A percentile compares a stretch with the other conserved stretches of the same genome.
phyloP scores from a whole-genome alignment of 2,797 vertebrate species.

The Anomalospiza imberbis region DNA sequence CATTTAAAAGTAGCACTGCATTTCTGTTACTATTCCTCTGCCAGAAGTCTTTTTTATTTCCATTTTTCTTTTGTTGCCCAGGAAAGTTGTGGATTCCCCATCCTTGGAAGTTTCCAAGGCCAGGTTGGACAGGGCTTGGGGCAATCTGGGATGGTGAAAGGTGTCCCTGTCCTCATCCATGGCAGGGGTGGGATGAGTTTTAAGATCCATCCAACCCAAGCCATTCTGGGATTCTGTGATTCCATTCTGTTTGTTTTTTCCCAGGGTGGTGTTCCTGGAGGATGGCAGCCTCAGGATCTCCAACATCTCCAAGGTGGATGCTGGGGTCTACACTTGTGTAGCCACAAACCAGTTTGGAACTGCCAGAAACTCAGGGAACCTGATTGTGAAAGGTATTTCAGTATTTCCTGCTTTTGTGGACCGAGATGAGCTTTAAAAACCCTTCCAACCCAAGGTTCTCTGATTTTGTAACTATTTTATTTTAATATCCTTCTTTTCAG shows the following conservation, averaged over 20 bases:
- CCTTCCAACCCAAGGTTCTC: not conserved
- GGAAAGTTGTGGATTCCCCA: not conserved
- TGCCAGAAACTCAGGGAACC: slow-evolving; percentile 78
- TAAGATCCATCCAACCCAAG: fast-evolving
- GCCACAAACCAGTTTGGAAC: slow-evolving; percentile 84
- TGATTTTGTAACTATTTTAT: not conserved
- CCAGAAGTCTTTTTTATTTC: not conserved
- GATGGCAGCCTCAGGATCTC: slow-evolving; percentile 83
- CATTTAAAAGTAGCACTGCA: not conserved
- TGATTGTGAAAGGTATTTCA: slow-evolving; percentile 85
- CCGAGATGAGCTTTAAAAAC: fast-evolving
- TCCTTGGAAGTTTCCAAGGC: not conserved
- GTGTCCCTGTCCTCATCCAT: not conserved
- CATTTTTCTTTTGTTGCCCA: not conserved
- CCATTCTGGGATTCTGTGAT: fast-evolving
- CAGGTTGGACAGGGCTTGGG: fast-evolving
- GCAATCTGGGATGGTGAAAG: not conserved
- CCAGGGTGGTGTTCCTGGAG: slow-evolving; percentile 73
- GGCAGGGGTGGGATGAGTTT: not conserved
- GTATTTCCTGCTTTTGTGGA: not conserved
- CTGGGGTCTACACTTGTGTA: slow-evolving; percentile 79
- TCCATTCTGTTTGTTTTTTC: not conserved
- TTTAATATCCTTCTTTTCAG: not conserved
- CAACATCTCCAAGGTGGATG: slow-evolving; percentile 80
- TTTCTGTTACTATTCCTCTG: not conserved